Evolutionary conservation across 2,113 vertebrate genomes (phyloP), one percentile per base, ranked within the genome.

Genomic region (Sarotherodon lohbergeri): DNA sequence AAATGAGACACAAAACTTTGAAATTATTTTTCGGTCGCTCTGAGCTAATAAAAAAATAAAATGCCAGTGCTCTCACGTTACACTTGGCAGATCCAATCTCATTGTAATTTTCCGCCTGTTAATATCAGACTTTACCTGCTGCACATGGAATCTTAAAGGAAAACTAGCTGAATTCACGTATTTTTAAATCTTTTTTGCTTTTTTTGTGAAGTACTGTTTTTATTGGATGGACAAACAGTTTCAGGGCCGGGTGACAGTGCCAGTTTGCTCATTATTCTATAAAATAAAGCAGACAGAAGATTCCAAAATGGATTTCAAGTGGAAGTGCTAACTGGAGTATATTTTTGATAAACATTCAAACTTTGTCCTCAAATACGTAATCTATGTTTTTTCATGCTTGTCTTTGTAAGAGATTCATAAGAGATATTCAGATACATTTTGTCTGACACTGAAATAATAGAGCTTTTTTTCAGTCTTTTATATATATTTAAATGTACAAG

Each of bases 41-140:
- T 29, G 57, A 76, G 1, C 80, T 24, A 86, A 86, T 71, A 41
- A 41, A 85, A 80, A 8, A 66, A 39, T 24, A 10, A 34, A 55
- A 61, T 54, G 59, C 80, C 32, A 36, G 68, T 78, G 43, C 48
- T 50, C 43, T 13, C 8, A 86, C 81, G 48, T 90, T 66, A 43
- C 88, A 78, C 71, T 46, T 24, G 82, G 39, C 55, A 88, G 82
- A 88, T 81, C 50, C 86, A 81, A 79, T 88, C 81, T 63, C 57
- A 34, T 73, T 86, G 52, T 59, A 55, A 91, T 89, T 86, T 87
- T 78, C 84, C 9, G 12, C 80, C 68, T 78, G 55, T 91, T 66
- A 84, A 81, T 41, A 1, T 71, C 61, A 56, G 32, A 76, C 68
- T 83, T 55, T 34, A 90, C 5, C 24, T 81, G 41, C 50, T 41